Base-by-base conservation (phyloP, 2,797 vertebrate species). In the Cynopterus sphinx region DNA sequence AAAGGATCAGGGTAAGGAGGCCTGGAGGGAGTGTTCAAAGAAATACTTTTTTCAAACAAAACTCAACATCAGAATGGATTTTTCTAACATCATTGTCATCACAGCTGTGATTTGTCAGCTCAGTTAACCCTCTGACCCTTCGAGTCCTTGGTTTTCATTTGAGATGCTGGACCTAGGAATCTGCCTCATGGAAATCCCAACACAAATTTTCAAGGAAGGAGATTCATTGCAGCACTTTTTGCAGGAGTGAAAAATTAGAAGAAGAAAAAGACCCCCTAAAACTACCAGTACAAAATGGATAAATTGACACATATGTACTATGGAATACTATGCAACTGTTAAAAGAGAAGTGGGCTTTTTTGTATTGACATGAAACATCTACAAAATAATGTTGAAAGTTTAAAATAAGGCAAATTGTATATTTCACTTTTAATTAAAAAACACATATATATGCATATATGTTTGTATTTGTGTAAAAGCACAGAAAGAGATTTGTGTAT, bases 391-490 rank as follows among this genome's bases (percentile, higher is more conserved):
- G 41, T 31, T 77, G 61, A 53, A 81, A 92, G 26, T 71, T 92
- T 92, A 88, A 94, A 79, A 65, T 67, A 71, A 94, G 67, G 75
- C 65, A 88, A 88, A 46, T 70, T 81, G 55, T 78, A n/a, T 73
- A 36, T 53, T 70, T 15, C 57, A 33, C 12, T 75, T 77, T 59
- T 90, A 90, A 51, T 71, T 70, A 15, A 77, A 87, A 96, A 63
- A 51, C 39, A 51, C 49, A 12, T n/a, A 55, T 75, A 46, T 71
- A 39, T 33, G 39, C 15, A 49, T 33, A 26, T 17, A 13, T 83
- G 10, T 83, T 6, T 68, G 15, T 83, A 39, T 94, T 75, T 92
- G 33, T 36, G 9, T 70, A 49, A 28, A 87, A 90, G 51, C 59
- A 61, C 59, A 78, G 49, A 51, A 82, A 84, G 24, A 71, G 43